Conservation (phyloP, 1,140 invertebrate species). For the Patella vulgata region DNA sequence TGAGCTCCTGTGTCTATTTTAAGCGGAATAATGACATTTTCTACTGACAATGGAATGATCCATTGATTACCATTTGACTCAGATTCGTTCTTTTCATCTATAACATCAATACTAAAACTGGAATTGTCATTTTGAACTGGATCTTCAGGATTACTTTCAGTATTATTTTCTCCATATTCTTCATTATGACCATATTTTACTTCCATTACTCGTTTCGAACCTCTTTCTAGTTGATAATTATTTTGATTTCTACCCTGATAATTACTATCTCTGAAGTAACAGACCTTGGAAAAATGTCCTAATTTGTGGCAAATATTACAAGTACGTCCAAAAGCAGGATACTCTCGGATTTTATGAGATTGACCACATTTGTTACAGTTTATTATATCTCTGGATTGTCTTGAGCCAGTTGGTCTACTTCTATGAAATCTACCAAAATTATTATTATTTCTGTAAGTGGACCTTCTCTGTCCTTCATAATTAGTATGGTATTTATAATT, state of each 20-base stretch:
- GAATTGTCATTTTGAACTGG: background rate
- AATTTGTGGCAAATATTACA: constrained; percentile 10
- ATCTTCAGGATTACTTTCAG: background rate
- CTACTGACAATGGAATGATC: constrained; percentile 18
- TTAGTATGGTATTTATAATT: background rate
- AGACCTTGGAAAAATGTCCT: constrained; percentile 9
- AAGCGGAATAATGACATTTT: constrained; percentile 5
- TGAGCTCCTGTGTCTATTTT: constrained; percentile 31
- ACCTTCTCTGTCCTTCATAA: too few relatives aligned
- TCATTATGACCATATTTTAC: background rate
- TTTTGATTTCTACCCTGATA: too few relatives aligned
- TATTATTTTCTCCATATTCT: background rate
- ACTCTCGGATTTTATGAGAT: background rate
- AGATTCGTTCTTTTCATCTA: background rate
- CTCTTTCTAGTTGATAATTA: too few relatives aligned
- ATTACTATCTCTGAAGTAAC: background rate
- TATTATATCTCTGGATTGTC: too few relatives aligned
- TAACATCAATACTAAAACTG: constrained; percentile 12
- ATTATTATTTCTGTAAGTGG: background rate
- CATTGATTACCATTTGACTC: constrained; percentile 35
- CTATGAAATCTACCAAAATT: background rate
- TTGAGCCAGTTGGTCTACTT: too few relatives aligned
- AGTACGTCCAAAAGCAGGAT: constrained; percentile 4
- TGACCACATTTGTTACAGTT: constrained; percentile 3
- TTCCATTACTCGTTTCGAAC: too few relatives aligned